Conservation (phyloP, 1,140 invertebrate species). For the Platyscapa corneri region DNA sequence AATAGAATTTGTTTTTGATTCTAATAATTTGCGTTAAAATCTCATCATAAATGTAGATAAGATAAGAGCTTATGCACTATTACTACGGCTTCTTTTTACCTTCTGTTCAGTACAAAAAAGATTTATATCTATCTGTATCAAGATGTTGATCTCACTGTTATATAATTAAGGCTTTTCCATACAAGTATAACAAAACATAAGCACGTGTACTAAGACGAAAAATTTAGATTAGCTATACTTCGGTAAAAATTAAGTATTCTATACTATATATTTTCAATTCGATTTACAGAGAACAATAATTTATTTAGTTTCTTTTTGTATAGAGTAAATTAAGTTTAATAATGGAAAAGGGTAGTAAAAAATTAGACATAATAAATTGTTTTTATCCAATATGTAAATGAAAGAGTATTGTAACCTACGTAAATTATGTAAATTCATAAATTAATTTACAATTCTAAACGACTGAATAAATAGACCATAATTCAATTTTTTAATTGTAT, state of each 20-base stretch:
- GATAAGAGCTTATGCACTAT: background rate
- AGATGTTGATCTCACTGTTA: background rate
- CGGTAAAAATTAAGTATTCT: background rate
- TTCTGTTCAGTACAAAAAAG: background rate
- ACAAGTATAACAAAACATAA: conserved; percentile 1
- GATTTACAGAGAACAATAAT: no score
- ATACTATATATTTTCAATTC: background rate
- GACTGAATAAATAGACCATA: background rate
- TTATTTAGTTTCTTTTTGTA: background rate
- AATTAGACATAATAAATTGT: no score
- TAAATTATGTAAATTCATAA: background rate
- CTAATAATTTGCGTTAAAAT: conserved; percentile 1
- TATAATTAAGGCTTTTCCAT: conserved; percentile 21
- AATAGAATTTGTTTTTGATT: conserved; percentile 4
- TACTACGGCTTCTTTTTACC: background rate
- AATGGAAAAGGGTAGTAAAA: background rate
- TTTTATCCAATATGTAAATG: no score
- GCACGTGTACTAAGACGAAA: background rate
- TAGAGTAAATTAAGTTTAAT: background rate
- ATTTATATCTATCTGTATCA: conserved; percentile 31
- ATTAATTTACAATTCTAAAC: background rate
- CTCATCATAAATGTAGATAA: conserved; percentile 24
- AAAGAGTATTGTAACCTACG: no score
- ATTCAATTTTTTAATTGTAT: background rate
- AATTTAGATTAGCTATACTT: conserved; percentile 11